Evolutionary conservation across 2,888 invertebrate species (phyloP).

Genomic region (Conus canariensis): DNA sequence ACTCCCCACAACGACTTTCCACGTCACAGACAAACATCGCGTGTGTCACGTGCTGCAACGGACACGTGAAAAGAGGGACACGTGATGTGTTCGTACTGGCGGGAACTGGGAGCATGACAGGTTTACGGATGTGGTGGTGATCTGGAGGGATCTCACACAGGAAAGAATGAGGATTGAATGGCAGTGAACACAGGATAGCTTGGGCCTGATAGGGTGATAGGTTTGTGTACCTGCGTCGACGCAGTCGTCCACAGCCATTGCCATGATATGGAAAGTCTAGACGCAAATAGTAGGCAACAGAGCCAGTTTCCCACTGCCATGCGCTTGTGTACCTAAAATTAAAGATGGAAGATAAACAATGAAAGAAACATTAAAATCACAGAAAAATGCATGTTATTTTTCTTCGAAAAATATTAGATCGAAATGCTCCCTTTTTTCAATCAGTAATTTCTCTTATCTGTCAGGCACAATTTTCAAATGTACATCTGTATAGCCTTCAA

Average conservation of each 20-base stretch:
- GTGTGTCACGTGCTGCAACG: constrained; percentile 1
- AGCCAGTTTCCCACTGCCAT: neutral
- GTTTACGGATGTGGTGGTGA: neutral
- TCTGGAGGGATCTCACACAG: neutral
- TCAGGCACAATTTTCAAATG: no score
- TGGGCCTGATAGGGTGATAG: neutral
- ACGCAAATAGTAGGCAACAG: neutral
- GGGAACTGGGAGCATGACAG: neutral
- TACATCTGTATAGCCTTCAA: no score
- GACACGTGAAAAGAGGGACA: neutral
- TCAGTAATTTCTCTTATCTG: no score
- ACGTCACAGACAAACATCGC: constrained; percentile 1
- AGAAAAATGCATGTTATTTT: no score
- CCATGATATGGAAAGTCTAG: no score
- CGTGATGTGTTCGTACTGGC: neutral
- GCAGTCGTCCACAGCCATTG: neutral
- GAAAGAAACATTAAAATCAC: no score
- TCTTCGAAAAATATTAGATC: no score
- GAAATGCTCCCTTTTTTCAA: no score
- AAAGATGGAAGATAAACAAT: no score
- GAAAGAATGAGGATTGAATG: neutral
- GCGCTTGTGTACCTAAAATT: neutral
- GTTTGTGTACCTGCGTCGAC: neutral
- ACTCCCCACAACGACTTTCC: neutral
- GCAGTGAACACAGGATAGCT: neutral